Conservation (phyloP, 2,888 invertebrate genomes). For the Apamea sordens region DNA sequence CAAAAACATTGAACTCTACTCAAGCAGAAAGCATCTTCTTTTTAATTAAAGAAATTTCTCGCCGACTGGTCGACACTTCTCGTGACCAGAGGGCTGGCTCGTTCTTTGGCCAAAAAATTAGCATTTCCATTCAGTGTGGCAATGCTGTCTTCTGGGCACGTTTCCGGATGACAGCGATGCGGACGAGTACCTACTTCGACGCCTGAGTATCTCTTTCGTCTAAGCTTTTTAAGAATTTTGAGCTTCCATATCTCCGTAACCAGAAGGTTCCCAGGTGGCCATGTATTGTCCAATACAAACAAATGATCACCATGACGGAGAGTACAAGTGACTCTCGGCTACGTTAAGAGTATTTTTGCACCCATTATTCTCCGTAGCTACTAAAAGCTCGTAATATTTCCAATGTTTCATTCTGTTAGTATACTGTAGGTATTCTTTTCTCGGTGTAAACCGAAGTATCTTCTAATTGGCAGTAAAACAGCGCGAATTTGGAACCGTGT, state of each 20-base stretch:
- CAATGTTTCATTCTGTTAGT: neutral
- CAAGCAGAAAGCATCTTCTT: neutral
- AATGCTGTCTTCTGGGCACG: neutral
- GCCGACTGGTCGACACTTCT: neutral
- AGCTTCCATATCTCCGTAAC: neutral
- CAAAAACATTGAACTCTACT: too few relatives aligned
- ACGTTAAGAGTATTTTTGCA: neutral
- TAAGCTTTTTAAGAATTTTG: neutral
- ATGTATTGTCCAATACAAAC: neutral
- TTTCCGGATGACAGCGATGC: neutral
- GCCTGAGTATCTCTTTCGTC: neutral
- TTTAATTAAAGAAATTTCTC: neutral
- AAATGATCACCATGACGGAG: neutral
- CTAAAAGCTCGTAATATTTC: neutral
- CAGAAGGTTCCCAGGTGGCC: neutral
- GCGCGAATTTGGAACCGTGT: conserved; percentile 42
- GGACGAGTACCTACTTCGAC: neutral
- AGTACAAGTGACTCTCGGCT: neutral
- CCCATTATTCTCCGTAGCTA: neutral
- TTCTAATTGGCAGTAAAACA: conserved; percentile 58
- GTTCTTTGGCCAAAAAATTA: neutral
- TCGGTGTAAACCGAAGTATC: conserved; percentile 31
- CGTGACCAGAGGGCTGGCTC: neutral
- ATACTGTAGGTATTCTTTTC: neutral
- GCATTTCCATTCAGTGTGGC: neutral